phyloP scores from a whole-genome alignment of 2,113 vertebrate genomes.

The Copsychus sechellarum region DNA sequence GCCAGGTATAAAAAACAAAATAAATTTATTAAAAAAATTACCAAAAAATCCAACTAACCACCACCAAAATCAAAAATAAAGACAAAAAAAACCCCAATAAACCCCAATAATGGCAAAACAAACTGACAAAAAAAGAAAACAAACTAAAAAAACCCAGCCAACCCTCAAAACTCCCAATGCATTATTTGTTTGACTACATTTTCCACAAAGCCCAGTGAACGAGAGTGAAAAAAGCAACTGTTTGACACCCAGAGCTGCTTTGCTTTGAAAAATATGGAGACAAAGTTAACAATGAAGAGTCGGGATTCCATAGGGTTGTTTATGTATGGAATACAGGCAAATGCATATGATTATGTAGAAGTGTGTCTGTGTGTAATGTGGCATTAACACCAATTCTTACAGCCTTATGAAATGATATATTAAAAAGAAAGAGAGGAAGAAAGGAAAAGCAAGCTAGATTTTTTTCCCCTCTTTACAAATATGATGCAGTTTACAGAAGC shows the following conservation, averaged over 20 bases:
- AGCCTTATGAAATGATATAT: conserved; percentile 59
- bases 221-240: not conserved
- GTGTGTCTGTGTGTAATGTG: conserved; percentile 62
- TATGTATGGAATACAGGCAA: conserved; percentile 59
- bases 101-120: not conserved
- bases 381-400: conserved; percentile 65
- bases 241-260: not conserved
- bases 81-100: not conserved
- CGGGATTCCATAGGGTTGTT: conserved; percentile 51
- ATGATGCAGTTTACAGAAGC: conserved; percentile 78
- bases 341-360: conserved; percentile 55
- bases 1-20: not conserved
- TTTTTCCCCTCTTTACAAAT: conserved; percentile 56
- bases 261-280: conserved; percentile 57
- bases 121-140: not conserved
- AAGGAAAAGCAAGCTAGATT: conserved; percentile 70
- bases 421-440: conserved; percentile 51
- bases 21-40: not conserved
- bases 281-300: conserved; percentile 44
- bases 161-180: not conserved
- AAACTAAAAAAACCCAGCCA: not conserved
- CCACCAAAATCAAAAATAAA: not conserved
- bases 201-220: not conserved
- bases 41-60: not conserved
- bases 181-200: not conserved